A percentile compares a stretch with the other conserved stretches of the same genome.
phyloP scores from a whole-genome alignment of 2,888 invertebrate genomes.

The Cheilosia scutellata region DNA sequence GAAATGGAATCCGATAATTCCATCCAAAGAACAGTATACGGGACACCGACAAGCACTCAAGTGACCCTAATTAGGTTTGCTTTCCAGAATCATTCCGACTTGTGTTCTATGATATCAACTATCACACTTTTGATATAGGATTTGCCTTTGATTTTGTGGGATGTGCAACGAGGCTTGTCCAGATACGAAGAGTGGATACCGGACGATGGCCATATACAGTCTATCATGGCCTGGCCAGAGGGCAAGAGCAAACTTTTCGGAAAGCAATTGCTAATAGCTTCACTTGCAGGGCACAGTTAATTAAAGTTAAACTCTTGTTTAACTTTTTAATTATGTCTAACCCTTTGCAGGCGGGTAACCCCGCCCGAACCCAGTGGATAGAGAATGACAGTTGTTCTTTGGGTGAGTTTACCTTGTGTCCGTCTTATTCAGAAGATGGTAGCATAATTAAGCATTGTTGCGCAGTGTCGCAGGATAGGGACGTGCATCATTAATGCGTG shows the following conservation, averaged over 20 bases:
- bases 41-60: slow-evolving; percentile 1
- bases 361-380: slow-evolving; percentile 1
- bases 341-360: slow-evolving; percentile 4
- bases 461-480: slow-evolving; percentile 18
- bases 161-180: slow-evolving; percentile 21
- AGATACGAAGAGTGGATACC: neutral
- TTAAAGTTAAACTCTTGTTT: slow-evolving; percentile 81
- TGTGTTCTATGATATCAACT: slow-evolving; percentile 27
- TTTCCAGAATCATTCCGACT: slow-evolving; percentile 30
- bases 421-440: slow-evolving; percentile 1
- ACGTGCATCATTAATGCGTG: slow-evolving; percentile 60
- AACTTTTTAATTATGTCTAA: slow-evolving; percentile 80
- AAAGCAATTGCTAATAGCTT: slow-evolving; percentile 41
- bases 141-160: slow-evolving; percentile 11
- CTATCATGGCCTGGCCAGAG: neutral
- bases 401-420: slow-evolving; percentile 22
- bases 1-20: slow-evolving; percentile 37
- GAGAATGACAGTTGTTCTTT: neutral
- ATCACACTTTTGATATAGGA: neutral
- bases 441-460: slow-evolving; percentile 45
- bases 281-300: slow-evolving; percentile 77
- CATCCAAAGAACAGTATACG: neutral
- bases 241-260: neutral
- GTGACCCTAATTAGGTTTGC: slow-evolving; percentile 54
- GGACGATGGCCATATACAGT: neutral